Conservation (phyloP, 1,140 invertebrate species). For the Drosophila tristis region DNA sequence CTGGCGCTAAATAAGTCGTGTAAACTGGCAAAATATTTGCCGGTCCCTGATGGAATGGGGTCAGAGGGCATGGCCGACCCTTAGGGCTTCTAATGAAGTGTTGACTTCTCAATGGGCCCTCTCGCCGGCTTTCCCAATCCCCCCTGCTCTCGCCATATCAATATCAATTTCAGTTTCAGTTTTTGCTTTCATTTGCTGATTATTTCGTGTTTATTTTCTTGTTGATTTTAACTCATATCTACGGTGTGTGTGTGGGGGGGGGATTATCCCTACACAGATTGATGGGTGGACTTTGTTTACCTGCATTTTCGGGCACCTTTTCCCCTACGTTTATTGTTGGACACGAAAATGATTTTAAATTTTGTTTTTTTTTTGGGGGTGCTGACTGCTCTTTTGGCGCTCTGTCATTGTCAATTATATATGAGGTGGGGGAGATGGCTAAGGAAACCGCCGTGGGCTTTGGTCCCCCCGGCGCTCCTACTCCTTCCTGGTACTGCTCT, state of each 20-base stretch:
- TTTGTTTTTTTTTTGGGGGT: slow-evolving; percentile 48
- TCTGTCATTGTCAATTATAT: slow-evolving; percentile 76
- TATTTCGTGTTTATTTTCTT: slow-evolving; percentile 13
- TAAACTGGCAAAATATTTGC: slow-evolving; percentile 74
- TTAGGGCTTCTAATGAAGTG: slow-evolving; percentile 70
- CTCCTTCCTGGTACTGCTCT: neutral
- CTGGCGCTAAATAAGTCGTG: slow-evolving; percentile 71
- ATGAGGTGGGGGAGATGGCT: slow-evolving; percentile 3
- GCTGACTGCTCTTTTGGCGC: slow-evolving; percentile 45
- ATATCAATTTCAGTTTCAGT: slow-evolving; percentile 73
- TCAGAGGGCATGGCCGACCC: slow-evolving; percentile 11
- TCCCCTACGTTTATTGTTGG: slow-evolving; percentile 27
- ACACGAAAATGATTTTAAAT: slow-evolving; percentile 81
- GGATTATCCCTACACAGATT: slow-evolving; percentile 16
- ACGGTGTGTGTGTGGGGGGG: too few species aligned
- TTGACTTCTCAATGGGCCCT: slow-evolving; percentile 31
- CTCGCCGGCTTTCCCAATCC: slow-evolving; percentile 40
- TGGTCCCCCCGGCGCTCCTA: slow-evolving; percentile 11
- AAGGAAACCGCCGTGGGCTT: slow-evolving; percentile 52
- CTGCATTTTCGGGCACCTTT: neutral
- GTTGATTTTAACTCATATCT: slow-evolving; percentile 1
- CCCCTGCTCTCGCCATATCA: slow-evolving; percentile 47
- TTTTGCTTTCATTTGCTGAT: slow-evolving; percentile 31
- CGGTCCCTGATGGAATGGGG: neutral
- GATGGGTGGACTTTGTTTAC: slow-evolving; percentile 18